These are phyloP conservation scores for Gila orcuttii DNA, from an alignment of 2,113 vertebrate genomes.

Conservation along the genomic window DNA sequence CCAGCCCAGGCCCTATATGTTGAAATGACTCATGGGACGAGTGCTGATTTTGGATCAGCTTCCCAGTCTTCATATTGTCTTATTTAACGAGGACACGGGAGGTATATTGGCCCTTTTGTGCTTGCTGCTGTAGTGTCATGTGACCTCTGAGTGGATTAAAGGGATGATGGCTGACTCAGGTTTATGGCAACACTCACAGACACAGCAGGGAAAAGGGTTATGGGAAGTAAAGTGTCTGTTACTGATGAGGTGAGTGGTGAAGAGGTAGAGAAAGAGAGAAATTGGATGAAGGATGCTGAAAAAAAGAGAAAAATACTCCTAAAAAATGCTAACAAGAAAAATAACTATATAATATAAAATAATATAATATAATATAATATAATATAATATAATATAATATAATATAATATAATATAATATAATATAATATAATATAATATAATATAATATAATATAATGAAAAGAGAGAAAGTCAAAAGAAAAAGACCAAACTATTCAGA, in stretches of 20 bases:
- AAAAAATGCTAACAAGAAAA: not conserved
- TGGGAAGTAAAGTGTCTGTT: not conserved
- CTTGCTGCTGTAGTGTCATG: slow-evolving; percentile 11
- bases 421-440: too few relatives aligned
- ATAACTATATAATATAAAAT: too few relatives aligned
- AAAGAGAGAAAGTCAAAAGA: not conserved
- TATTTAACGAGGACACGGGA: not conserved
- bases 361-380: not conserved
- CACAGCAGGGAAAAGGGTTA: not conserved
- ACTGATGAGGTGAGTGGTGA: slow-evolving; percentile 35
- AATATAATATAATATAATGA: not conserved
- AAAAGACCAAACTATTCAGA: not conserved
- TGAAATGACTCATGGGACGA: slow-evolving; percentile 2
- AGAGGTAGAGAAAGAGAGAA: slow-evolving; percentile 20
- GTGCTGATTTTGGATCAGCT: slow-evolving; percentile 25
- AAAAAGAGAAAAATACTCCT: not conserved
- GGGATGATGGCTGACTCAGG: slow-evolving; percentile 30
- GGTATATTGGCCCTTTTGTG: slow-evolving; percentile 4
- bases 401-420: not conserved
- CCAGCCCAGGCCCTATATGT: not conserved
- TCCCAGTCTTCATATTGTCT: slow-evolving; percentile 15
- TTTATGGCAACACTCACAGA: slow-evolving; percentile 23
- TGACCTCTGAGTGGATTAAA: slow-evolving; percentile 37
- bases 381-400: not conserved
- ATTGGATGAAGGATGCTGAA: not conserved